A percentile compares a stretch with the other conserved stretches of the same genome.
Evolutionary conservation across 1,140 invertebrate species (phyloP).

Genomic region (Triops longicaudatus): DNA sequence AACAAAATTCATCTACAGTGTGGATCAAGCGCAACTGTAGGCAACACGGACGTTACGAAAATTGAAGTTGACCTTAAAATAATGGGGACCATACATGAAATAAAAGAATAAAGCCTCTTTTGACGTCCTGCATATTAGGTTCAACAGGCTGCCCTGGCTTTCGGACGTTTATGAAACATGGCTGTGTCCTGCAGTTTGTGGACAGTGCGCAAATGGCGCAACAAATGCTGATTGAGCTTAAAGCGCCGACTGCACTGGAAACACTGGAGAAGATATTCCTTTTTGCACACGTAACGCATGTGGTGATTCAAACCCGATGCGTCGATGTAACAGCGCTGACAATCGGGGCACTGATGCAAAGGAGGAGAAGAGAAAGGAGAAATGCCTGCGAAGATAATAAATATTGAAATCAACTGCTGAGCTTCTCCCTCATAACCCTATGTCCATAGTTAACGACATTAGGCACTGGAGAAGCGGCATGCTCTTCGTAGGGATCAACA

Average conservation of each 20-base stretch:
- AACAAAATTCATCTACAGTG: neutral
- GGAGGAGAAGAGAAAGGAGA: neutral
- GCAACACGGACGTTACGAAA: neutral
- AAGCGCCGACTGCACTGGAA: slow-evolving; percentile 1
- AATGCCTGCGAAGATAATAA: slow-evolving; percentile 7
- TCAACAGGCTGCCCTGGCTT: neutral
- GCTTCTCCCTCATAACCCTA: neutral
- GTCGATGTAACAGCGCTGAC: slow-evolving; percentile 9
- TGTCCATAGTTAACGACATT: neutral
- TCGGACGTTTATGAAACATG: slow-evolving; percentile 6
- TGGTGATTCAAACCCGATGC: slow-evolving; percentile 11
- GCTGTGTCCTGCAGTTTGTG: slow-evolving; percentile 5
- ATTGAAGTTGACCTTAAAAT: neutral
- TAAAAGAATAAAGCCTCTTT: neutral
- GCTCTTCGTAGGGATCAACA: neutral
- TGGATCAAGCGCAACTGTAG: neutral
- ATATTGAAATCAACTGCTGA: neutral
- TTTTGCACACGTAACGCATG: slow-evolving; percentile 15
- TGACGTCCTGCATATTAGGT: neutral
- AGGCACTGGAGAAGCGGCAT: neutral
- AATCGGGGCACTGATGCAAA: slow-evolving; percentile 1
- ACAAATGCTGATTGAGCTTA: neutral
- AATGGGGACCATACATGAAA: neutral
- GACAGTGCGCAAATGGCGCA: neutral
- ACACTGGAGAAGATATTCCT: neutral